Conservation (phyloP, 2,797 vertebrate genomes). For the Pelobates cultripes region DNA sequence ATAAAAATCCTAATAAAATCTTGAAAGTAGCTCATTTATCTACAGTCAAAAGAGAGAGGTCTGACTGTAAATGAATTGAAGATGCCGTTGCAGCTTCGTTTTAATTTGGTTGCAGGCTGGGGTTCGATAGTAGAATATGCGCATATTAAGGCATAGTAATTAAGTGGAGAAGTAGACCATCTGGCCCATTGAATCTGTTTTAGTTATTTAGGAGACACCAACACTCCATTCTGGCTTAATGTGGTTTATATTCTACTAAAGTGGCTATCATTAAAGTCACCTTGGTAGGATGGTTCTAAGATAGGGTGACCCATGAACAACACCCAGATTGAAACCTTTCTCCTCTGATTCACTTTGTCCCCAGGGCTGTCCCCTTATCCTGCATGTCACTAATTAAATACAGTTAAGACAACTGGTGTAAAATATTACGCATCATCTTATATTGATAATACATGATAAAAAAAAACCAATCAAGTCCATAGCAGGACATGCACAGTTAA, state of each 20-base stretch:
- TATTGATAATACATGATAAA: too few relatives aligned
- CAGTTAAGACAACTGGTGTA: too few relatives aligned
- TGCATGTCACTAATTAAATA: too few relatives aligned
- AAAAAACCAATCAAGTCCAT: too few relatives aligned
- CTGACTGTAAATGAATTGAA: slow-evolving; percentile 25
- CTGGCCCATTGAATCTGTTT: slow-evolving; percentile 12
- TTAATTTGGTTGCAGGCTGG: slow-evolving; percentile 59
- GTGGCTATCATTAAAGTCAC: neutral
- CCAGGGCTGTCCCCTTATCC: too few relatives aligned
- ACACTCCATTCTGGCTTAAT: slow-evolving; percentile 5
- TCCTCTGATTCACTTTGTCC: too few relatives aligned
- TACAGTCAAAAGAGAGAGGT: slow-evolving; percentile 44
- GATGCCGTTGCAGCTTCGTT: slow-evolving; percentile 34
- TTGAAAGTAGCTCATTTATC: slow-evolving; percentile 61
- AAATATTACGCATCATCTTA: too few relatives aligned
- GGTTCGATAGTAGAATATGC: slow-evolving; percentile 31
- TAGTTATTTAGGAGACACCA: slow-evolving; percentile 10
- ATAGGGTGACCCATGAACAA: too few relatives aligned
- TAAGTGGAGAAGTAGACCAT: slow-evolving; percentile 29
- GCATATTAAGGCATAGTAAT: slow-evolving; percentile 34
- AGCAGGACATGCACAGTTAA: too few relatives aligned
- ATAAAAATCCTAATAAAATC: slow-evolving; percentile 63
- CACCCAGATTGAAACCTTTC: too few relatives aligned
- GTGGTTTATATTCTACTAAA: neutral
- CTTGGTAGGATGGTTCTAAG: too few relatives aligned